A percentile compares a stretch with the other conserved stretches of the same genome.
These are phyloP conservation scores for Hypocryptadius cinnamomeus DNA, from an alignment of 2,113 vertebrate genomes.

Conservation along the genomic window DNA sequence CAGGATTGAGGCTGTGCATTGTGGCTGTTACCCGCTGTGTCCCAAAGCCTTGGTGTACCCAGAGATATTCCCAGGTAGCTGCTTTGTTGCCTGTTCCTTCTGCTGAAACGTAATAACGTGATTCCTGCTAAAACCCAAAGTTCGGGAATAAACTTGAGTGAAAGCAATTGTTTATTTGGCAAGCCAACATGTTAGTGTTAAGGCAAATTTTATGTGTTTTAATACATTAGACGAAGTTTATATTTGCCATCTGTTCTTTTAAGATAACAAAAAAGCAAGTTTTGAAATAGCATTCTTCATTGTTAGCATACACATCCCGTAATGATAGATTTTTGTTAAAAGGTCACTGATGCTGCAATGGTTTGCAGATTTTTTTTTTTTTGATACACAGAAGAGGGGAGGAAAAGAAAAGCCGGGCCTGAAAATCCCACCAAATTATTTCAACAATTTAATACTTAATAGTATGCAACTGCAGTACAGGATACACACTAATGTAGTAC, in stretches of 20 bases:
- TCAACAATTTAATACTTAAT: conserved; percentile 76
- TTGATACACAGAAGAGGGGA: background rate
- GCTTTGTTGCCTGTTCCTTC: background rate
- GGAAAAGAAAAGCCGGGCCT: background rate
- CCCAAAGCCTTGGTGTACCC: conserved; percentile 91
- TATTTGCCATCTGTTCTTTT: conserved; percentile 85
- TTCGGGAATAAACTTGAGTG: conserved; percentile 73
- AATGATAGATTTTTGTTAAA: conserved; percentile 72
- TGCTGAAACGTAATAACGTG: background rate
- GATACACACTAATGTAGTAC: conserved; percentile 57
- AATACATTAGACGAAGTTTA: conserved; percentile 83
- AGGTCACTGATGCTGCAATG: conserved; percentile 68
- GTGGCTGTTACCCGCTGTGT: conserved; percentile 91
- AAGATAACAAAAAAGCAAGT: conserved; percentile 83
- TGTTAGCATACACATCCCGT: conserved; percentile 77
- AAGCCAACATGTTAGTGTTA: conserved; percentile 80
- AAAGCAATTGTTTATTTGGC: conserved; percentile 84
- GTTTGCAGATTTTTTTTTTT: conserved; percentile 63
- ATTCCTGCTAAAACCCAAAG: conserved; percentile 58
- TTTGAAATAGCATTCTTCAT: conserved; percentile 83
- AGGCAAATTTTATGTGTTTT: conserved; percentile 82
- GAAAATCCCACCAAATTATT: conserved; percentile 74
- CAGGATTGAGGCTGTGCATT: conserved; percentile 92
- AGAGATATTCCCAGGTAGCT: conserved; percentile 91
- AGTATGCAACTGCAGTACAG: conserved; percentile 65